Evolutionary conservation across 2,113 vertebrate genomes (phyloP).

Genomic region (Phalacrocorax aristotelis): DNA sequence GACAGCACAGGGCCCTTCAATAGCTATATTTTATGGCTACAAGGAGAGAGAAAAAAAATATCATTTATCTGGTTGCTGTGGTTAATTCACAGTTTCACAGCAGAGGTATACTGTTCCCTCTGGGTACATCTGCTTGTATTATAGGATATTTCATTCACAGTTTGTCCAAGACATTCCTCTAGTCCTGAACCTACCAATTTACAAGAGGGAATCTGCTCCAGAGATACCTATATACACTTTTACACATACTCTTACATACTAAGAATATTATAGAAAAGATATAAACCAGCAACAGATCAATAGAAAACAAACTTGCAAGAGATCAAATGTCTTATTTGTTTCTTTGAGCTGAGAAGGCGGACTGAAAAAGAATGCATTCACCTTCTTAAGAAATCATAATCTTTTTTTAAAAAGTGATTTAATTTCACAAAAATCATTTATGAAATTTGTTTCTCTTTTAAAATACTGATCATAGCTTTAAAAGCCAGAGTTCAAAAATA

Average conservation of each 20-base stretch:
- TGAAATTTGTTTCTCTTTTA: not conserved
- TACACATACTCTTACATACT: not conserved
- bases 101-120: constrained; percentile 46
- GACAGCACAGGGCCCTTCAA: constrained; percentile 38
- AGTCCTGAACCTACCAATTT: not conserved
- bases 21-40: constrained; percentile 51
- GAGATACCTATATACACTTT: not conserved
- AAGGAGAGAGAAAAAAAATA: constrained; percentile 52
- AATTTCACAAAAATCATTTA: not conserved
- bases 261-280: not conserved
- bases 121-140: constrained; percentile 41
- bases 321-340: not conserved
- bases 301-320: not conserved
- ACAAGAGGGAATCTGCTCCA: not conserved
- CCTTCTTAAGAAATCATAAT: not conserved
- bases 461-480: not conserved
- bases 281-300: not conserved
- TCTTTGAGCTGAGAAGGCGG: not conserved
- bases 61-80: constrained; percentile 57
- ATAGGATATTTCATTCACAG: constrained; percentile 53
- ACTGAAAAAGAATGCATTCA: not conserved
- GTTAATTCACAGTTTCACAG: constrained; percentile 62
- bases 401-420: not conserved
- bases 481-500: not conserved
- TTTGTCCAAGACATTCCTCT: constrained; percentile 1